phyloP scores from a whole-genome alignment of 2,113 vertebrate species.

The Thunnus maccoyii region DNA sequence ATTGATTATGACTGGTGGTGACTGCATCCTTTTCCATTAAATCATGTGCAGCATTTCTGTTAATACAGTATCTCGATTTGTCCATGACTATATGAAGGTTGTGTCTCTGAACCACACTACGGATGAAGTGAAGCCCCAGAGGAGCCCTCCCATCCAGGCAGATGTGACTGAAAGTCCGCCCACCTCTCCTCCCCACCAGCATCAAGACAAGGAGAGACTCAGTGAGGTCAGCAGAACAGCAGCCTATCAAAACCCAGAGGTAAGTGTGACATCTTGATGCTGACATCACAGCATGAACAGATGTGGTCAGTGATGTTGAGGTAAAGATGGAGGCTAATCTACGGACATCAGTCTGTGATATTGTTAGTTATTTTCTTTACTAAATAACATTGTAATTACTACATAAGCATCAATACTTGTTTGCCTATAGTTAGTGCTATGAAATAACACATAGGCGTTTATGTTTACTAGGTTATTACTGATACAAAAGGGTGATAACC shows the following conservation, averaged over 20 bases:
- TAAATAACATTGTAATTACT: background rate
- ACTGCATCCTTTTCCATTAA: background rate
- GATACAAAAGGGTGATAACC: background rate
- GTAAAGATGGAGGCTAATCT: background rate
- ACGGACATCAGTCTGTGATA: background rate
- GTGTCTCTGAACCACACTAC: conserved; percentile 83
- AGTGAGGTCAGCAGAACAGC: conserved; percentile 84
- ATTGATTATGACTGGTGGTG: background rate
- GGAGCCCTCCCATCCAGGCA: conserved; percentile 48
- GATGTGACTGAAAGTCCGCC: conserved; percentile 35
- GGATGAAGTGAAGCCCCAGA: conserved; percentile 71
- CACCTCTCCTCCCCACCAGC: conserved; percentile 7
- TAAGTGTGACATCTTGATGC: conserved; percentile 45
- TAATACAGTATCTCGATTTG: conserved; percentile 13
- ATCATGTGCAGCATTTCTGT: background rate
- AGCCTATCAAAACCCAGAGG: conserved; percentile 84
- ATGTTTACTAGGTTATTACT: conserved; percentile 4
- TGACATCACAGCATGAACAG: background rate
- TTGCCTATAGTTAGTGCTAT: background rate
- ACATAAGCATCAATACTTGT: background rate
- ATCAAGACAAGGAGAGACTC: conserved; percentile 58
- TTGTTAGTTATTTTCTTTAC: background rate
- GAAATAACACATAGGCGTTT: background rate
- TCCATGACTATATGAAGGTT: conserved; percentile 77
- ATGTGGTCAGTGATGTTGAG: background rate